A percentile compares a stretch with the other conserved stretches of the same genome.
These are phyloP conservation scores for Pollenia angustigena DNA, from an alignment of 2,888 invertebrate genomes.

Conservation along the genomic window DNA sequence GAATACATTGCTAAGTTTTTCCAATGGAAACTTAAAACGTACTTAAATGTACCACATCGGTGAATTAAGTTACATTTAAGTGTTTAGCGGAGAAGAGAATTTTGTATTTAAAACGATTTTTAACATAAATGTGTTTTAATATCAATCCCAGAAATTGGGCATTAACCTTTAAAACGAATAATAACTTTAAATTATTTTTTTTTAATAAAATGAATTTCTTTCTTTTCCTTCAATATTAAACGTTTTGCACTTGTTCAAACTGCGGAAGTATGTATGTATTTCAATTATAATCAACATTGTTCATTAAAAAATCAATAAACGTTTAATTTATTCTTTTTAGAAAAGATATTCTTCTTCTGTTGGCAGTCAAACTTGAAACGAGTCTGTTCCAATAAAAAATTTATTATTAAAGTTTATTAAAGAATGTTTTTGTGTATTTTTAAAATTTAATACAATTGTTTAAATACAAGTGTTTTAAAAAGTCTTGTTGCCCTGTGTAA, in stretches of 20 bases:
- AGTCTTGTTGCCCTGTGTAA: slow-evolving; percentile 3
- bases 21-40: too few relatives aligned
- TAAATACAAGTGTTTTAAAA: slow-evolving; percentile 9
- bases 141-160: too few relatives aligned
- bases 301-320: not conserved
- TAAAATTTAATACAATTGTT: not conserved
- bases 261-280: not conserved
- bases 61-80: too few relatives aligned
- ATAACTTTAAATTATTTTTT: too few relatives aligned
- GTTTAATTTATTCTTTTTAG: not conserved
- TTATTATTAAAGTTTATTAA: too few relatives aligned
- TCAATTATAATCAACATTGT: not conserved
- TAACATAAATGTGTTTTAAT: too few relatives aligned
- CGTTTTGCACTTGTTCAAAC: not conserved
- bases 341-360: not conserved
- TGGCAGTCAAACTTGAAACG: not conserved
- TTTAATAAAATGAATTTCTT: not conserved
- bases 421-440: too few relatives aligned
- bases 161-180: too few relatives aligned
- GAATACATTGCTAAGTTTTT: too few relatives aligned
- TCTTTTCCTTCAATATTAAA: not conserved
- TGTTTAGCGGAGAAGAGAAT: too few relatives aligned
- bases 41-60: too few relatives aligned
- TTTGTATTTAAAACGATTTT: too few relatives aligned
- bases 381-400: not conserved